Evolutionary conservation across 2,888 invertebrate genomes (phyloP).

Genomic region (Ophonus ardosiacus): DNA sequence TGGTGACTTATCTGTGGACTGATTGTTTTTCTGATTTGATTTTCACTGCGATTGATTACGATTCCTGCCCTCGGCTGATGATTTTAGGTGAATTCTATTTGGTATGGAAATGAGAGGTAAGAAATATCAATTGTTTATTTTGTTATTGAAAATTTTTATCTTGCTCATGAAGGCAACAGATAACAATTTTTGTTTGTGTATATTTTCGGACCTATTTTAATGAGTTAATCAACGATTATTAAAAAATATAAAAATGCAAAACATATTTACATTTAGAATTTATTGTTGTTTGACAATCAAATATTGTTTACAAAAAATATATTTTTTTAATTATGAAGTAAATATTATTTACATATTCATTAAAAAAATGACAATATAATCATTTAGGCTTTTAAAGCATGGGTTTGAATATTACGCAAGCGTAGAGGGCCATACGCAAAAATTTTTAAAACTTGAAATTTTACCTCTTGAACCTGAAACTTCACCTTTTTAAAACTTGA

Average conservation of each 20-base stretch:
- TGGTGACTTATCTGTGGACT: slow-evolving; percentile 33
- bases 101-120: slow-evolving; percentile 63
- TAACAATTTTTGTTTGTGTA: background rate
- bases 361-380: no score
- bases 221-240: background rate
- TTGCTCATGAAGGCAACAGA: background rate
- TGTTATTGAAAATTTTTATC: slow-evolving; percentile 19
- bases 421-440: no score
- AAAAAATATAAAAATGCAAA: slow-evolving; percentile 7
- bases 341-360: background rate
- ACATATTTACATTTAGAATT: background rate
- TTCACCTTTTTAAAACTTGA: no score
- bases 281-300: background rate
- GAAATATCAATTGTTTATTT: slow-evolving; percentile 25
- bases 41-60: background rate
- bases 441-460: no score
- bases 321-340: background rate
- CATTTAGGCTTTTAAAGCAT: no score
- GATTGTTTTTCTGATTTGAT: slow-evolving; percentile 31
- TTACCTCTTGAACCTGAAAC: no score
- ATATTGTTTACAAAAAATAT: background rate
- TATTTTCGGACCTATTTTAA: background rate
- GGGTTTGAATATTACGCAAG: no score
- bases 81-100: slow-evolving; percentile 30
- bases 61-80: background rate